These are phyloP conservation scores for Danionella cerebrum DNA, from an alignment of 2,113 vertebrate species.

Conservation along the genomic window DNA sequence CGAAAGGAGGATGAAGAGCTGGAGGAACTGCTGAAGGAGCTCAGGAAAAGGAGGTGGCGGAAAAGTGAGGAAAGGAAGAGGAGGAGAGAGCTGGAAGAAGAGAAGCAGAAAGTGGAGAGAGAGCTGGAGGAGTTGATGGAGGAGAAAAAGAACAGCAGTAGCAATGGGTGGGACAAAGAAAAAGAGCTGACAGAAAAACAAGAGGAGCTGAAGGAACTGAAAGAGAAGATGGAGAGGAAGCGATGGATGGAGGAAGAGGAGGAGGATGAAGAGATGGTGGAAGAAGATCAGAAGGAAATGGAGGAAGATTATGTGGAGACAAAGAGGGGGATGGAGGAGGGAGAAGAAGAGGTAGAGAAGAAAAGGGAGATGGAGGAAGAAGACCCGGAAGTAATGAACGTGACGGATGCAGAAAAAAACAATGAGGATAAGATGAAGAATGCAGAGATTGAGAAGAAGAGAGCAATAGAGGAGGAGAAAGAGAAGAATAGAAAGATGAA, in stretches of 20 bases:
- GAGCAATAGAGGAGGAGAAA: too few species aligned
- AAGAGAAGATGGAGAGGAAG: conserved; percentile 28
- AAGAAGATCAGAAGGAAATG: too few species aligned
- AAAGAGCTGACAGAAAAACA: conserved; percentile 34
- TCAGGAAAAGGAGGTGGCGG: conserved; percentile 60
- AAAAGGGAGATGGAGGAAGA: conserved; percentile 28
- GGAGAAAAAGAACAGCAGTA: background rate
- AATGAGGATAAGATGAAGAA: conserved; percentile 26
- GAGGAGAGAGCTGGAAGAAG: background rate
- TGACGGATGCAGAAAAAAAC: too few species aligned
- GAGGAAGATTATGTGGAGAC: too few species aligned
- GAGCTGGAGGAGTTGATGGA: background rate
- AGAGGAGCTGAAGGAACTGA: conserved; percentile 50
- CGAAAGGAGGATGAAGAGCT: conserved; percentile 49
- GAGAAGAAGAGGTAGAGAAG: conserved; percentile 8
- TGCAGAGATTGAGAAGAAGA: conserved; percentile 34
- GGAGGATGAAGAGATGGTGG: conserved; percentile 15
- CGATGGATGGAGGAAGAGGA: conserved; percentile 26
- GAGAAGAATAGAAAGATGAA: too few species aligned
- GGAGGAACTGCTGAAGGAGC: conserved; percentile 55
- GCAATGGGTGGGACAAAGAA: conserved; percentile 27
- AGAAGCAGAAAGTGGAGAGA: background rate
- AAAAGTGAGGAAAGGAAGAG: conserved; percentile 35
- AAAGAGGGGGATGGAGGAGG: conserved; percentile 32
- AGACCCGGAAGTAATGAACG: too few species aligned